These are phyloP conservation scores for Pipistrellus nathusii DNA, from an alignment of 2,797 vertebrate genomes.

Conservation along the genomic window DNA sequence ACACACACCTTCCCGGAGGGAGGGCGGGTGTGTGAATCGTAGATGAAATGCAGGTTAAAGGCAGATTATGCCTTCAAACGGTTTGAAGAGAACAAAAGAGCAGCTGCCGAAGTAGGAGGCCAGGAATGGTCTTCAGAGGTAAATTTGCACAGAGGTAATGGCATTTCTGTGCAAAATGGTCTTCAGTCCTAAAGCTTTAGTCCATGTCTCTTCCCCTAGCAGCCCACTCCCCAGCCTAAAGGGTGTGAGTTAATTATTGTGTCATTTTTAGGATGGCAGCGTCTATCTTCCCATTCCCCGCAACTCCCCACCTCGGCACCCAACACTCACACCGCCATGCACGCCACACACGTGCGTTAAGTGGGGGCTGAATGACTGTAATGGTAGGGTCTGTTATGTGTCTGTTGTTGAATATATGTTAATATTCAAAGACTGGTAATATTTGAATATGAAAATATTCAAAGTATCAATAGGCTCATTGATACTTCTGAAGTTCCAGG, in stretches of 20 bases:
- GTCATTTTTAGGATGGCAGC: not conserved
- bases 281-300: too few species aligned
- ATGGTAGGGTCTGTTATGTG: not conserved
- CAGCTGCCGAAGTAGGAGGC: not conserved
- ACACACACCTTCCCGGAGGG: not conserved
- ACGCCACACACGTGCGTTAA: not conserved
- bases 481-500: not conserved
- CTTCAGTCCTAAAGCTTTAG: not conserved
- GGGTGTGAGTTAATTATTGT: not conserved
- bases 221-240: not conserved
- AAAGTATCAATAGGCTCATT: not conserved
- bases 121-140: not conserved
- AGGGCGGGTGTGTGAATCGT: not conserved
- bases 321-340: not conserved
- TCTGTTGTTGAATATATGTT: not conserved
- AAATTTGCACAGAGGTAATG: too few species aligned
- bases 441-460: not conserved
- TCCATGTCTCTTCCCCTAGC: not conserved
- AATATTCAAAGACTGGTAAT: not conserved
- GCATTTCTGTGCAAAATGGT: too few species aligned
- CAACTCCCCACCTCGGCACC: too few species aligned
- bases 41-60: not conserved
- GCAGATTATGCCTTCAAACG: not conserved
- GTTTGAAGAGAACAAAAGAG: not conserved
- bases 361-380: not conserved